Evolutionary conservation across 2,797 vertebrate species (phyloP).

Genomic region (Orientallactaga sibirica): DNA sequence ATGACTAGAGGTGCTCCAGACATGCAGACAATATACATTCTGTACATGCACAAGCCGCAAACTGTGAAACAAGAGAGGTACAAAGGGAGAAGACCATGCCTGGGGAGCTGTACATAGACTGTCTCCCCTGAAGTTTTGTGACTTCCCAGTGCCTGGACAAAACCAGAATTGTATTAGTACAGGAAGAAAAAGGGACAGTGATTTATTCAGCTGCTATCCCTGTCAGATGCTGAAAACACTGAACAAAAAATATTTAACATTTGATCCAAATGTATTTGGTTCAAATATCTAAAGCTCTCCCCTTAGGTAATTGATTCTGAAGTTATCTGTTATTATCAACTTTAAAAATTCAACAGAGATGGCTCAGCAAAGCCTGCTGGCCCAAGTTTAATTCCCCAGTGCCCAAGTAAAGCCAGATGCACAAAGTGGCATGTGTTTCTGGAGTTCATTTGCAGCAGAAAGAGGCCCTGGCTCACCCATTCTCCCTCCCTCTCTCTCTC

Average conservation of each 20-base stretch:
- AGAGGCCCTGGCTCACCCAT: too few relatives aligned
- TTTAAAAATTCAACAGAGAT: neutral
- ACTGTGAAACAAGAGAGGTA: neutral
- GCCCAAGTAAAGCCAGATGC: too few relatives aligned
- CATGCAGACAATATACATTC: neutral
- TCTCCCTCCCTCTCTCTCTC: too few relatives aligned
- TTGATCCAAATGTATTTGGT: neutral
- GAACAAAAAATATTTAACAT: neutral
- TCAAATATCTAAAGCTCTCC: conserved; percentile 28
- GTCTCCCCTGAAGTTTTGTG: neutral
- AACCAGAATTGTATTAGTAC: neutral
- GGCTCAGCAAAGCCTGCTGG: too few relatives aligned
- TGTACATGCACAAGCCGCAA: neutral
- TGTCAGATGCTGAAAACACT: neutral
- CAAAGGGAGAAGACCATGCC: neutral
- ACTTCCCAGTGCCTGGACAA: neutral
- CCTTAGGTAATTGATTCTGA: conserved; percentile 42
- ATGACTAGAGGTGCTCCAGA: neutral
- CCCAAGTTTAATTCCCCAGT: too few relatives aligned
- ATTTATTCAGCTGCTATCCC: neutral
- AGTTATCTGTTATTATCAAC: neutral
- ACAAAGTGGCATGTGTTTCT: too few relatives aligned
- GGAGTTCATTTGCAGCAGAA: too few relatives aligned
- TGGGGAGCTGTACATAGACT: neutral
- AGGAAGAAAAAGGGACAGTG: neutral